Conservation (phyloP, 2,113 vertebrate genomes). For the Austrofundulus limnaeus region DNA sequence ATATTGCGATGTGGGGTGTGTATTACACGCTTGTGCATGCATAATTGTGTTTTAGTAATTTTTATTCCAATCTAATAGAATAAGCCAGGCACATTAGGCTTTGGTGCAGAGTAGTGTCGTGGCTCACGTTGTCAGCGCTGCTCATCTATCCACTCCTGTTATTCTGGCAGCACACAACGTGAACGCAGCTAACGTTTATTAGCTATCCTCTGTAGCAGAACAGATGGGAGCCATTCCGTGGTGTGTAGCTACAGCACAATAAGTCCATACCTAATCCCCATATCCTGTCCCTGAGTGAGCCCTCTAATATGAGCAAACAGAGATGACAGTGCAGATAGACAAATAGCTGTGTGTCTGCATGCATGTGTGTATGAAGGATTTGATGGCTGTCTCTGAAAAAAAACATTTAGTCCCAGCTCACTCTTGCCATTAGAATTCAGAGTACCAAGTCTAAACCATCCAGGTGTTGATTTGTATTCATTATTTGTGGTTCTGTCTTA, state of each 20-base stretch:
- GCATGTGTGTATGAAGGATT: constrained; percentile 28
- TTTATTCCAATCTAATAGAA: constrained; percentile 78
- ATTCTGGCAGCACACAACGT: constrained; percentile 66
- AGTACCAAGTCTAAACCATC: constrained; percentile 56
- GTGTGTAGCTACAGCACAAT: constrained; percentile 75
- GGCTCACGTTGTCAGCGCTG: constrained; percentile 71
- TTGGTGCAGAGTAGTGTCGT: constrained; percentile 69
- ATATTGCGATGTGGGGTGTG: constrained; percentile 35
- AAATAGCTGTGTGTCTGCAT: constrained; percentile 52
- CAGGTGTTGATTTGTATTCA: constrained; percentile 65
- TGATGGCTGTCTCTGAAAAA: constrained; percentile 41
- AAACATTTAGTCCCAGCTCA: constrained; percentile 41
- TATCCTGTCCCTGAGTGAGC: constrained; percentile 79
- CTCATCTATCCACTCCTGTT: constrained; percentile 79
- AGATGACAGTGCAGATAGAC: constrained; percentile 78
- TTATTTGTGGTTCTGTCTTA: constrained; percentile 41
- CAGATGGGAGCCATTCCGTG: constrained; percentile 80
- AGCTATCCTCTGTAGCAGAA: constrained; percentile 70
- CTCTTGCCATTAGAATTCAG: constrained; percentile 49
- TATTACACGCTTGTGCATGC: constrained; percentile 15
- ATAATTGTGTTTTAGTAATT: constrained; percentile 51
- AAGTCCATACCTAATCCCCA: constrained; percentile 76
- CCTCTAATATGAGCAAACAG: constrained; percentile 78
- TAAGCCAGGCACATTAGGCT: constrained; percentile 79
- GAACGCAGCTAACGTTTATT: constrained; percentile 71